Percentiles rank a stretch among this genome's conserved stretches.
phyloP scores from a whole-genome alignment of 2,888 invertebrate genomes.

The Loripinus fragilis region DNA sequence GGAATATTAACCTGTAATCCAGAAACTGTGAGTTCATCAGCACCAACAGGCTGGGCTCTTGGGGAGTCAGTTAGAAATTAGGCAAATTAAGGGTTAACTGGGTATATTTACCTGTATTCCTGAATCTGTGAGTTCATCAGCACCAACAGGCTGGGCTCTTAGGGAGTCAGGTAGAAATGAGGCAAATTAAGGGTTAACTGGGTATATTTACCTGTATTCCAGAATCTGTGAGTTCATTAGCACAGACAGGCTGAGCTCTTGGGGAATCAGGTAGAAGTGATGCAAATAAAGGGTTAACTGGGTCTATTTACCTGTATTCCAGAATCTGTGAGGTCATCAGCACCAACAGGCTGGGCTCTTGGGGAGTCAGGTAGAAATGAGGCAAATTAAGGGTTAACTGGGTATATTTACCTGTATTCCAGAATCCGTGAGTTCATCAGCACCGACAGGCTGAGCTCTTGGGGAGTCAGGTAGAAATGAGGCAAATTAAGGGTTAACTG shows the following conservation, averaged over 20 bases:
- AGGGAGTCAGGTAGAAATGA: conserved; percentile 30
- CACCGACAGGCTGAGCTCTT: conserved; percentile 76
- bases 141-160: conserved; percentile 76
- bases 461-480: too few relatives aligned
- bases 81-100: too few relatives aligned
- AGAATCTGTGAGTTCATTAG: conserved; percentile 56
- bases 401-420: conserved; percentile 56
- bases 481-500: too few relatives aligned
- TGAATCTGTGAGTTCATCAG: conserved; percentile 57
- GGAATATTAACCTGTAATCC: conserved; percentile 57
- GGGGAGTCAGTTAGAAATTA: conserved; percentile 31
- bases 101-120: conserved; percentile 57
- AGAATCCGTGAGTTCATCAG: conserved; percentile 56
- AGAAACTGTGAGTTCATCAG: conserved; percentile 56
- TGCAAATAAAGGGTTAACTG: too few relatives aligned
- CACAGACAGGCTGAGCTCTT: conserved; percentile 76
- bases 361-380: conserved; percentile 31
- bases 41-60: conserved; percentile 76
- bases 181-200: too few relatives aligned
- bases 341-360: conserved; percentile 76
- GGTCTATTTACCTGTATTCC: conserved; percentile 57
- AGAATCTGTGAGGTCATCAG: conserved; percentile 57
- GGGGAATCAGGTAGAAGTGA: conserved; percentile 30
- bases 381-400: too few relatives aligned
- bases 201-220: conserved; percentile 57